Evolutionary conservation across 2,113 vertebrate genomes (phyloP), one percentile per base, ranked within the genome.

Genomic region (Dicentrarchus labrax): DNA sequence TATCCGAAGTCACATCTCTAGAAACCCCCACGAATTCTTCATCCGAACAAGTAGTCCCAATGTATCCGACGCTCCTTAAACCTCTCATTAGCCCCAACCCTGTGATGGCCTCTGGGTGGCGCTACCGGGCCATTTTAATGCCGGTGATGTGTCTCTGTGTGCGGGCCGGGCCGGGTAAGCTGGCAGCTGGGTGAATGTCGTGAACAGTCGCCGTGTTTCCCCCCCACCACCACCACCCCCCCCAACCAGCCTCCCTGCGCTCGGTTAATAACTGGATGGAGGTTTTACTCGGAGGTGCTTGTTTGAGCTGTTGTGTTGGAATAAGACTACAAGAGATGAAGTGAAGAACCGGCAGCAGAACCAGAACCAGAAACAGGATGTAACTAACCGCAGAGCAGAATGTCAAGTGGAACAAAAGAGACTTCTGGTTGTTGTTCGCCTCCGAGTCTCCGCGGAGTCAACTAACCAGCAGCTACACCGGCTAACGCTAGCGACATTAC

Each of bases 321-420:
- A 54, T 19, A 51, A 19, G 48, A 72, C 51, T 8, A 17, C 16
- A 8, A 30, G 7, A 57, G 67, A 70, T 11, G 70, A 74, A 76
- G 39, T 41, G 65, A 70, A 24, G 72, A 61, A 12, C 15, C 10
- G 30, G 30, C 30, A 30, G 30, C 30, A 3, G 30, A 12, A 47
- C 9, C 60, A 24, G 9, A 38, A 41, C 45, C 30, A 30, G 30
- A 60, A 72, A 12, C 68, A 59, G 88, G 86, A 91, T 83, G 90
- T 89, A 65, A 85, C 36, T 16, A 80, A 50, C 82, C 66, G 64
- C 60, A 19, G 24, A 82, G 0, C 67, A 85, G 76, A 82, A 91
- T 91, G 91, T 72, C 77, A 79, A 89, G 72, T 16, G 85, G 83
- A 91, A 93, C 89, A 91, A 93, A 89, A 92, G 88, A 88, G 67